Percentiles rank a stretch among this genome's conserved stretches.
phyloP scores from a whole-genome alignment of 92 coral and sea anemone species.

The Epizoanthus illoricatus region DNA sequence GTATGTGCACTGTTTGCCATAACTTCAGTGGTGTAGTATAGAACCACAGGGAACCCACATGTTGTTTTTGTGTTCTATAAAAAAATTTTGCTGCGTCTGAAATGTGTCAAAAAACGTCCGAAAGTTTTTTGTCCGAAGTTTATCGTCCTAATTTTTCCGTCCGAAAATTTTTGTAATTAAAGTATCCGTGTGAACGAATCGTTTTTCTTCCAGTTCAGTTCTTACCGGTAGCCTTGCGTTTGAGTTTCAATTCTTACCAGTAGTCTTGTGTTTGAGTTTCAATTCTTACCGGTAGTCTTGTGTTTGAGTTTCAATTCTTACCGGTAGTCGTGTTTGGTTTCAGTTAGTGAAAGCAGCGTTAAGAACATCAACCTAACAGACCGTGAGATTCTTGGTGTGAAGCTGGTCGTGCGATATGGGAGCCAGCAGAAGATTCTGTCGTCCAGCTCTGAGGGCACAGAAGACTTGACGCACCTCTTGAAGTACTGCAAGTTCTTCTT shows the following conservation, averaged over 20 bases:
- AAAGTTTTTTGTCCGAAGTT: too few relatives aligned
- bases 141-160: too few relatives aligned
- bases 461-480: constrained; percentile 82
- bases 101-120: too few relatives aligned
- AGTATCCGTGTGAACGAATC: not conserved
- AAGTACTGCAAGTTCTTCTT: constrained; percentile 93
- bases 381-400: constrained; percentile 85
- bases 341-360: constrained; percentile 94
- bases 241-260: too few relatives aligned
- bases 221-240: too few relatives aligned
- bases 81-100: too few relatives aligned
- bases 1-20: constrained; percentile 38
- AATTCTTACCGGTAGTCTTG: not conserved
- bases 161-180: too few relatives aligned
- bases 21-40: too few relatives aligned
- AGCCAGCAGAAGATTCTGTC: constrained; percentile 80
- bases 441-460: constrained; percentile 80
- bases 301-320: not conserved
- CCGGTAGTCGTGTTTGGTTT: not conserved
- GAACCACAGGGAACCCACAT: too few relatives aligned
- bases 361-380: constrained; percentile 86
- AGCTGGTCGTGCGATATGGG: constrained; percentile 91
- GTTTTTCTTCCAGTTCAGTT: not conserved
- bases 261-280: too few relatives aligned
- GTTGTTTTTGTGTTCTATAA: too few relatives aligned